Evolutionary conservation across 2,888 invertebrate species (phyloP), one percentile per base, ranked within the genome.

Genomic region (Prosopocoilus inquinatus): DNA sequence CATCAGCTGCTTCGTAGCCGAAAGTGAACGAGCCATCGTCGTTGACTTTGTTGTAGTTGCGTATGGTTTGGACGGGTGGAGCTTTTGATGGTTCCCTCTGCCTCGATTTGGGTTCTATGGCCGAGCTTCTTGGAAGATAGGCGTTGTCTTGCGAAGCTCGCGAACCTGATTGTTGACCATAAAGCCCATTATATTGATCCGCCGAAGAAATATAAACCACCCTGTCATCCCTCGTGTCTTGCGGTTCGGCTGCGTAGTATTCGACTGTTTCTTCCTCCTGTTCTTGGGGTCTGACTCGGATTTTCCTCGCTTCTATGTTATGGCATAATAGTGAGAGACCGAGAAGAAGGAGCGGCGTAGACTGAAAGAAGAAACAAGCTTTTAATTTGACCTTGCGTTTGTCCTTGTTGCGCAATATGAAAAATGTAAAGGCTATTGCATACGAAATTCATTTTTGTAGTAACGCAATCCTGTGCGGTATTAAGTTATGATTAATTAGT

Each of bases 11-110:
- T 77, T 90, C 90, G 76, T 91, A 91, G 35, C 90, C 90, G 75
- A 90, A 91, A 7, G 90, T 90, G 77, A 90, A 91, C 54, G 89
- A 90, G 53, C 91, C 91, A 64, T 91, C 90, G 70, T 90, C 90
- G 74, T 91, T 91, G 15, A 85, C 82, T 79, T 91, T 90, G 71
- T 90, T 91, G 76, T 90, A 91, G 71, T 91, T 91, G 57, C 90
- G 81, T 65, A 90, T 88, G 11, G 91, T 91, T 77, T 90, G 90
- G 1, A 91, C 90, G 0, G 90, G 90, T 2, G 90, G 88, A 47
- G 85, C 81, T 72, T 85, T 88, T 15, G 81, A 76, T 0, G 78
- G 64, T 62, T 88, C 86, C 70, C 84, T 85, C 7, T 79, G 78
- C 48, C 82, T 76, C 1, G 57, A 16, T 36, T 53, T 53, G 12